Percentiles rank a stretch among this genome's conserved stretches.
These are phyloP conservation scores for Abrostola tripartita DNA, from an alignment of 2,888 invertebrate species.

Conservation along the genomic window DNA sequence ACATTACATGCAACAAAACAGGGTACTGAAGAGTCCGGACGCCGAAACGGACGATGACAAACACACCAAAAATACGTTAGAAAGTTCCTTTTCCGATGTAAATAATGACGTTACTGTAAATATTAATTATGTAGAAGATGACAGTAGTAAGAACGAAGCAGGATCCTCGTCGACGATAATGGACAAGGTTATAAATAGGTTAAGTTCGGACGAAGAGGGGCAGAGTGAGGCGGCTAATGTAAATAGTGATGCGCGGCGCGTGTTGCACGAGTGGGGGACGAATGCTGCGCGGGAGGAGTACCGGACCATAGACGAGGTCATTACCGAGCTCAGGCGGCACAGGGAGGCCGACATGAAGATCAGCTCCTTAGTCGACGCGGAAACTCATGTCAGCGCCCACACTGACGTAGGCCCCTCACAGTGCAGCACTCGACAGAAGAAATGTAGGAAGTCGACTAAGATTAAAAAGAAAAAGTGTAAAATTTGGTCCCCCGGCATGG, in stretches of 20 bases:
- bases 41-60: slow-evolving; percentile 57
- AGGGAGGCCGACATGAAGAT: slow-evolving; percentile 70
- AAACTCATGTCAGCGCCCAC: slow-evolving; percentile 55
- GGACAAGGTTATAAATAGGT: slow-evolving; percentile 68
- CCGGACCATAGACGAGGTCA: slow-evolving; percentile 76
- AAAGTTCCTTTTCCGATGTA: slow-evolving; percentile 77
- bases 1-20: slow-evolving; percentile 82
- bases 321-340: slow-evolving; percentile 74
- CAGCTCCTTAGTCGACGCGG: slow-evolving; percentile 63
- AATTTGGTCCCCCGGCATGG: slow-evolving; percentile 82
- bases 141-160: slow-evolving; percentile 79
- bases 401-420: slow-evolving; percentile 62
- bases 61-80: slow-evolving; percentile 64
- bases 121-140: slow-evolving; percentile 78
- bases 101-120: slow-evolving; percentile 70
- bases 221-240: slow-evolving; percentile 63
- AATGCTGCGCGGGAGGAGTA: slow-evolving; percentile 68
- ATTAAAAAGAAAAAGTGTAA: slow-evolving; percentile 77
- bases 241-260: slow-evolving; percentile 61
- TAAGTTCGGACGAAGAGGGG: slow-evolving; percentile 70
- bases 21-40: slow-evolving; percentile 77
- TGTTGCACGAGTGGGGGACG: slow-evolving; percentile 71
- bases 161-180: slow-evolving; percentile 70
- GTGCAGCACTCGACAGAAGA: slow-evolving; percentile 69
- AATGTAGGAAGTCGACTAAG: slow-evolving; percentile 70